Percentiles rank a stretch among this genome's conserved stretches.
Evolutionary conservation across 2,888 invertebrate species (phyloP).

Genomic region (Nemoura dubitans): DNA sequence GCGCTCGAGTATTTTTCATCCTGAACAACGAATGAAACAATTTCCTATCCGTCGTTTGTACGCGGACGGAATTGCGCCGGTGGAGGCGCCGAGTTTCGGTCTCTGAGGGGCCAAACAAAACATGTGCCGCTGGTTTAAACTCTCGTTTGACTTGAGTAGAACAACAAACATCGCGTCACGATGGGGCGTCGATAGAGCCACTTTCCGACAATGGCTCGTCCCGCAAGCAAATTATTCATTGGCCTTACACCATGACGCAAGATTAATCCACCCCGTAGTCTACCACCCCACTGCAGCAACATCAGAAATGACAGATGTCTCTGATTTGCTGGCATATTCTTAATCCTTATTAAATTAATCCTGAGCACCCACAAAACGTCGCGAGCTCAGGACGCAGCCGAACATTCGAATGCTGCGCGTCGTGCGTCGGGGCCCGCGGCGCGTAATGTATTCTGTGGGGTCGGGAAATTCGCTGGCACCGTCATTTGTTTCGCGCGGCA

Average conservation of each 20-base stretch:
- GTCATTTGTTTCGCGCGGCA: constrained; percentile 22
- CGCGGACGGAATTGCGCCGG: neutral
- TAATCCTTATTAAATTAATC: constrained; percentile 41
- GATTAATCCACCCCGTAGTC: neutral
- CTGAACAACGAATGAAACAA: neutral
- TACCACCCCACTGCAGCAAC: neutral
- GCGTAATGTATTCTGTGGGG: constrained; percentile 20
- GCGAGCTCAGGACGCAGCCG: neutral
- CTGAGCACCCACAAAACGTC: constrained; percentile 8
- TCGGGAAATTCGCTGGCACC: neutral
- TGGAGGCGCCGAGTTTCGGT: neutral
- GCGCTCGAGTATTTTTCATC: neutral
- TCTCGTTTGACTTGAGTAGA: neutral
- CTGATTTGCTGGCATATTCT: constrained; percentile 36
- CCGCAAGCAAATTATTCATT: neutral
- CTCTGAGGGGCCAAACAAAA: neutral
- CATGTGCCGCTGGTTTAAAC: neutral
- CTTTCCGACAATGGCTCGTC: neutral
- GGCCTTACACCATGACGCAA: neutral
- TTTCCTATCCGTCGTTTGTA: neutral
- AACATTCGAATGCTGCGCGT: neutral
- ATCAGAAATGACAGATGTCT: constrained; percentile 37
- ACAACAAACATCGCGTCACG: neutral
- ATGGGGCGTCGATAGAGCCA: neutral
- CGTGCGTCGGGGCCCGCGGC: neutral